Evolutionary conservation across 1,140 invertebrate genomes (phyloP), one percentile per base, ranked within the genome.

Genomic region (Centruroides vittatus): DNA sequence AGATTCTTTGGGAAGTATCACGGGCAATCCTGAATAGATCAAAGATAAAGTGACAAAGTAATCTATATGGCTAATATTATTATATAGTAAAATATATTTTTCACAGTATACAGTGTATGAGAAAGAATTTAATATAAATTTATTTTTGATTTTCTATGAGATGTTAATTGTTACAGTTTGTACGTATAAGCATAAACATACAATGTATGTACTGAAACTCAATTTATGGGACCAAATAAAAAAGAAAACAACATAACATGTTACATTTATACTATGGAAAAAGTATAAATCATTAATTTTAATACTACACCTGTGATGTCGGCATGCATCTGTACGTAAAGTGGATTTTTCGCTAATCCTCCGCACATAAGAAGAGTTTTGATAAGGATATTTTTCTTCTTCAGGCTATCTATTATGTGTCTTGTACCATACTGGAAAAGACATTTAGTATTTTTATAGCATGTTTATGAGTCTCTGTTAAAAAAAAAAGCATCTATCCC

Each of bases 241-340:
- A 23, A 23, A 1, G 23, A 23, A 23, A 23, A 23, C 23, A 23
- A 23, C 23, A 23, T 23, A 23, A 23, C 23, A 23, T 23, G 23
- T 23, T 23, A 23, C 2, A 23, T 23, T 23, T 23, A 23, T 23
- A 23, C 23, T 23, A 23, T 23, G 23, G 41, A 35, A 47, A 57
- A 46, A 57, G 36, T 23, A 13, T 57, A 57, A 57, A 47, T 46
- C 23, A 23, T 46, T 48, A 13, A 57, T 23, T 13, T 34, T 3
- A 64, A 59, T 53, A 55, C 56, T 36, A 63, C 68, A 55, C 64
- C 58, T 41, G 62, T 66, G n/a, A 86, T 82, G 73, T 93, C 88
- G 0, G 92, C 86, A 76, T 92, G 89, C 57, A 82, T 86, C 75
- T 89, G 83, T 3, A 91, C 80, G 72, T 89, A 95, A 4, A 94